phyloP scores from a whole-genome alignment of 2,888 invertebrate genomes.

The Eristalis intricaria region DNA sequence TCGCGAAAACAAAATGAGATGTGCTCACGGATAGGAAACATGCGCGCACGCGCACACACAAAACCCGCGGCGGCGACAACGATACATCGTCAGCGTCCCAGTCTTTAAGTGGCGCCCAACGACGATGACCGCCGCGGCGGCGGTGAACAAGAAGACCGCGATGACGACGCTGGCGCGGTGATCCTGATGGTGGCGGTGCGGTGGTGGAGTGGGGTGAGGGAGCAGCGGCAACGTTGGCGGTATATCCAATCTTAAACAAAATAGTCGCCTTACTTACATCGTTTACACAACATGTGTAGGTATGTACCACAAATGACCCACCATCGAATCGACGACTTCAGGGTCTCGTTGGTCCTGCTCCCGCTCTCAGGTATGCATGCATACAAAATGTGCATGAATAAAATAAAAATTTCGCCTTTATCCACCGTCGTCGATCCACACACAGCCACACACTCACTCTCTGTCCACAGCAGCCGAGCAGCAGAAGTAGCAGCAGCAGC shows the following conservation, averaged over 20 bases:
- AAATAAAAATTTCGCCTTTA: constrained; percentile 48
- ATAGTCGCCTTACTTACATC: constrained; percentile 69
- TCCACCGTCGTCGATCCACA: neutral
- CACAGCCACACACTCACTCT: neutral
- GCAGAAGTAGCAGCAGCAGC: constrained; percentile 30
- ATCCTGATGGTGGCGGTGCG: neutral
- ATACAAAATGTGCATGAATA: constrained; percentile 66
- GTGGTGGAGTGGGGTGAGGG: neutral
- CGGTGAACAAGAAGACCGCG: neutral
- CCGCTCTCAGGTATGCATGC: constrained; percentile 57
- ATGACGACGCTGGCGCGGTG: neutral
- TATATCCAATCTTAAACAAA: constrained; percentile 70
- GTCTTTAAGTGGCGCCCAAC: constrained; percentile 68
- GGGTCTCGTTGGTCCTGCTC: neutral
- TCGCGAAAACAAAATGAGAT: constrained; percentile 72
- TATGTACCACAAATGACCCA: constrained; percentile 71
- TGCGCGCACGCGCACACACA: constrained; percentile 70
- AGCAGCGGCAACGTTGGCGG: constrained; percentile 56
- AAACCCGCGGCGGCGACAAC: constrained; percentile 6
- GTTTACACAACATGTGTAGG: constrained; percentile 70
- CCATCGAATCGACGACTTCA: constrained; percentile 8
- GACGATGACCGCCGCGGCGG: neutral
- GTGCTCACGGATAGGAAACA: constrained; percentile 71
- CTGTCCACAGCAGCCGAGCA: neutral
- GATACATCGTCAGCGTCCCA: constrained; percentile 41